Evolutionary conservation across 2,797 vertebrate species (phyloP).

Genomic region (Acanthurus tractus): DNA sequence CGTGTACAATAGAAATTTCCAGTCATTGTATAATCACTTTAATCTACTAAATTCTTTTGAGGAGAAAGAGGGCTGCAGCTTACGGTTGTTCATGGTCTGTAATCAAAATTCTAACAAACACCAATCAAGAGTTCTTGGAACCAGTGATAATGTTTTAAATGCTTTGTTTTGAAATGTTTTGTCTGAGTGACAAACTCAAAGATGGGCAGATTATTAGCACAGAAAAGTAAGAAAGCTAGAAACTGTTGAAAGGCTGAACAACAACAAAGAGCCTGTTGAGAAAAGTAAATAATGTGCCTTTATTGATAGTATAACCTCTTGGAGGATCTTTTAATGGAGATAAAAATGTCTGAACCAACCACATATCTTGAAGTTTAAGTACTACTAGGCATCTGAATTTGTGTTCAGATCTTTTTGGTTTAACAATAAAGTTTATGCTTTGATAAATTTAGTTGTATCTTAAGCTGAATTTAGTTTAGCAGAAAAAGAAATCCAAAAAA

Average conservation of each 20-base stretch:
- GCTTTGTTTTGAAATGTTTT: conserved; percentile 1
- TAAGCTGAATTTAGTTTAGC: neutral
- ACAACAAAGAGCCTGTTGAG: neutral
- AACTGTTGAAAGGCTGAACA: neutral
- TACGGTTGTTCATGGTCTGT: neutral
- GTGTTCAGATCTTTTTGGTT: neutral
- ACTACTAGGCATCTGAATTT: neutral
- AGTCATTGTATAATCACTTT: neutral
- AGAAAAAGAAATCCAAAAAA: neutral
- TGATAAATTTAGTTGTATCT: neutral
- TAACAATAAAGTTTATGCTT: neutral
- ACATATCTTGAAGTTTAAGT: neutral
- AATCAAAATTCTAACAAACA: neutral
- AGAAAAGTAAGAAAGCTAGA: neutral
- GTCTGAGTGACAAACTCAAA: neutral
- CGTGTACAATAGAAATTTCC: too few species aligned
- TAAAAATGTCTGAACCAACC: neutral
- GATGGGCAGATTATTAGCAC: neutral
- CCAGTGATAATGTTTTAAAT: too few species aligned
- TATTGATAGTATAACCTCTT: neutral
- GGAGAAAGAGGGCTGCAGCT: neutral
- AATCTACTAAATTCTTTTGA: neutral
- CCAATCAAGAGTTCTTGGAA: neutral
- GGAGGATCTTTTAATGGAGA: neutral
- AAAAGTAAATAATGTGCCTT: neutral